Evolutionary conservation across 2,113 vertebrate species (phyloP).

Genomic region (Lophius piscatorius): DNA sequence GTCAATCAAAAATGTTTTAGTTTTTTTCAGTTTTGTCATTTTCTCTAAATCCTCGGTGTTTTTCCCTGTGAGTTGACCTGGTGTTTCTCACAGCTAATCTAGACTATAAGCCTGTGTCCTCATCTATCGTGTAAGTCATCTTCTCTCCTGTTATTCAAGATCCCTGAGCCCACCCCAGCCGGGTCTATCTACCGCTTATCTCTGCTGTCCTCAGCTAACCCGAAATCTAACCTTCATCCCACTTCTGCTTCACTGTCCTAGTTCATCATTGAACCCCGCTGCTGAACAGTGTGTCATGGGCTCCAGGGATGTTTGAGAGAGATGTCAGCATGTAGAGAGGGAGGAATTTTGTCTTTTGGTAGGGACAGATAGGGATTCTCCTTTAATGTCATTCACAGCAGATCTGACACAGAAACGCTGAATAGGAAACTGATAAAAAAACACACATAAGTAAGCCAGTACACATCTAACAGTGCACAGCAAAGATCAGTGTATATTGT

Average conservation of each 20-base stretch:
- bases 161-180: background rate
- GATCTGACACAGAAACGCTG: too few relatives aligned
- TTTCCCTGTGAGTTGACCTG: slow-evolving; percentile 22
- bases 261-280: slow-evolving; percentile 20
- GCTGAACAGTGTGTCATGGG: background rate
- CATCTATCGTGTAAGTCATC: slow-evolving; percentile 15
- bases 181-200: slow-evolving; percentile 19
- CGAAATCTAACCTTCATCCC: slow-evolving; percentile 27
- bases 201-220: slow-evolving; percentile 35
- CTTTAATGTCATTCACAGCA: too few relatives aligned
- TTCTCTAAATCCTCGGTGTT: background rate
- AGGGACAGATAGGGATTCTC: too few relatives aligned
- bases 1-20: background rate
- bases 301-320: slow-evolving; percentile 9
- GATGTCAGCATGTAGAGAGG: background rate
- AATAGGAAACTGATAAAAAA: too few relatives aligned
- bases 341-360: too few relatives aligned
- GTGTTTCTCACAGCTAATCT: slow-evolving; percentile 37
- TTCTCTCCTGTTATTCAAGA: slow-evolving; percentile 9
- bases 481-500: too few relatives aligned
- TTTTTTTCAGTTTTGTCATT: background rate
- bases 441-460: too few relatives aligned
- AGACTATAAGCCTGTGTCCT: slow-evolving; percentile 26
- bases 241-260: background rate
- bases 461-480: too few relatives aligned